Base-by-base conservation (phyloP, 2,888 invertebrate genomes). In the Cataglyphis altisquamis region DNA sequence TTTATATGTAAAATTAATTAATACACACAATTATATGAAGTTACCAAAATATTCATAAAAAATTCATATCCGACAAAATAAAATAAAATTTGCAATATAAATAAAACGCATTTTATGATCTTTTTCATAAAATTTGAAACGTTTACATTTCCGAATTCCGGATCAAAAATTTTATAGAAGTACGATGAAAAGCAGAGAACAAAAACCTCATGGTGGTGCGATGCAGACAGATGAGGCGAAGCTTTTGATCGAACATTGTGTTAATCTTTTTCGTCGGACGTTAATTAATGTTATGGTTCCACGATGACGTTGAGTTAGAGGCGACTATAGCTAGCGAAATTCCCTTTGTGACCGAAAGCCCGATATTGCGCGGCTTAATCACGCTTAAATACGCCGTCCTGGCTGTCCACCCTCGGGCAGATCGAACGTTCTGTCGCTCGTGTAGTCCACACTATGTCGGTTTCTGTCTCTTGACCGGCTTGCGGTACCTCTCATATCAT, bases 281-380 rank as follows among this genome's bases (percentile, higher is more conserved):
- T 84, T 88, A 86, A 89, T 89, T 89, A 88, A 86, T 83, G 80
- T 87, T 89, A 87, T 84, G 89, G 82, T 81, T 80, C 41, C 77
- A 66, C 62, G 82, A 64, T 10, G 66, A 57, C 73, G 87, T 74
- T 57, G 83, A 48, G 36, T 55, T 66, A 83, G 82, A 83, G 84
- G 55, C 62, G 25, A 18, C 62, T 60, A 67, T 57, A 82, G 84
- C 84, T 63, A 84, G 83, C 63, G 84, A 90, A 88, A 88, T 88
- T 87, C 90, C 81, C 90, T 90, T 90, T 90, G 87, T 88, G 84
- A 82, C 68, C 85, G 84, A 90, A 90, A 90, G 85, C 84, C 73
- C 81, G 84, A 88, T 87, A 90, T 87, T 86, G 86, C 85, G 60
- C 75, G 80, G 88, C 87, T 90, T 90, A 90, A 90, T 90, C 90